Evolutionary conservation across 2,888 invertebrate genomes (phyloP).

Genomic region (Epirrhoe alternata): DNA sequence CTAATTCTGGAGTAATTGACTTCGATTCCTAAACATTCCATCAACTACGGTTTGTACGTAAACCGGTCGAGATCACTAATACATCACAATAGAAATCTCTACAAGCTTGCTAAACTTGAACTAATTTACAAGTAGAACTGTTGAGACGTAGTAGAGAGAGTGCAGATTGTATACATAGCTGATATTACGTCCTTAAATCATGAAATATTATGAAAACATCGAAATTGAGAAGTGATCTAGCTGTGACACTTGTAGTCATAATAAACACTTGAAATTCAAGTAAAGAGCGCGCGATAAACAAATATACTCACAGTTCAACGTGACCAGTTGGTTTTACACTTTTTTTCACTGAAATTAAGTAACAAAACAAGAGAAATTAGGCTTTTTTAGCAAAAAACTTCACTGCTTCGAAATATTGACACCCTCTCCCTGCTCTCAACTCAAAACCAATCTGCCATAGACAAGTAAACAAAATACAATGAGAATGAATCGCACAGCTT

Average conservation of each 20-base stretch:
- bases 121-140: neutral
- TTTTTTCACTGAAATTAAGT: slow-evolving; percentile 21
- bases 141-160: neutral
- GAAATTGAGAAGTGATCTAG: slow-evolving; percentile 21
- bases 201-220: slow-evolving; percentile 35
- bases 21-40: slow-evolving; percentile 51
- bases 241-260: slow-evolving; percentile 24
- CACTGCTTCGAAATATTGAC: slow-evolving; percentile 59
- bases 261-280: slow-evolving; percentile 14
- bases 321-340: slow-evolving; percentile 28
- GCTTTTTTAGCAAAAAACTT: slow-evolving; percentile 36
- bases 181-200: neutral
- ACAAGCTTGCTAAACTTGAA: neutral
- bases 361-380: slow-evolving; percentile 34
- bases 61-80: slow-evolving; percentile 54
- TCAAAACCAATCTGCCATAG: slow-evolving; percentile 18
- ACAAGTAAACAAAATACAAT: slow-evolving; percentile 5
- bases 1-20: slow-evolving; percentile 50
- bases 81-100: slow-evolving; percentile 7
- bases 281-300: neutral
- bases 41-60: slow-evolving; percentile 42
- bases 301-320: slow-evolving; percentile 33
- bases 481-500: neutral
- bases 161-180: neutral
- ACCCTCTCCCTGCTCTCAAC: slow-evolving; percentile 24